Base-by-base conservation (phyloP, 2,888 invertebrate species). In the Oxycera nigricornis region DNA sequence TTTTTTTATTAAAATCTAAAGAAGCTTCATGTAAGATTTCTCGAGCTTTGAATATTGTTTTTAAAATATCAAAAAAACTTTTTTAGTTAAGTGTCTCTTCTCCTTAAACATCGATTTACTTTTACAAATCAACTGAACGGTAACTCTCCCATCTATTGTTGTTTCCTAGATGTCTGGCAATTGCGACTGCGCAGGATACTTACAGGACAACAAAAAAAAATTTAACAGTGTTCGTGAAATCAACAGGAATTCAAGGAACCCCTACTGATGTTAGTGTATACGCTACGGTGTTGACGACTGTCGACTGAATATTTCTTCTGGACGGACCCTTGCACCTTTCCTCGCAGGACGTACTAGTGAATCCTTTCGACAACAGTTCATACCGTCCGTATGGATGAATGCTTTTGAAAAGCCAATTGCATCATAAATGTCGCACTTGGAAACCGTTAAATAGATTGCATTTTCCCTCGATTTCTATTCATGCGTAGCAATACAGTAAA, bases 401-500 rank as follows among this genome's bases (percentile, higher is more conserved):
- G 55, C 14, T 24, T 55, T 52, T 52, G 55, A 70, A 70, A 55
- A 31, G 70, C 30, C 70, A 70, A 68, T 68, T 14, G 70, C 31
- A 35, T 52, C n/a, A 70, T 70, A 70, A 70, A 70, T 70, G 70
- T 70, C 70, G 70, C 20, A 70, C 70, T 52, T 70, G 14, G 31
- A 52, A 70, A 70, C 70, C 52, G 70, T 70, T 70, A 70, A 70
- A 52, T 31, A 30, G 70, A 52, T 31, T 52, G 35, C 17, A 31
- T 70, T 70, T 22, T 26, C 1, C 11, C 39, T 31, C 22, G n/a
- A 14, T n/a, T 28, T 41, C 9, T 14, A 22, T 39, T 14, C 14
- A 7, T 14, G n/a, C 2, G 41, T 14, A 20, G 39, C 14, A 7
- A 14, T 9, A 39, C 6, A 17, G 41, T 67, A 41, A 46, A 41